These are phyloP conservation scores for Iphiclides podalirius DNA, from an alignment of 2,888 invertebrate species.

Conservation along the genomic window DNA sequence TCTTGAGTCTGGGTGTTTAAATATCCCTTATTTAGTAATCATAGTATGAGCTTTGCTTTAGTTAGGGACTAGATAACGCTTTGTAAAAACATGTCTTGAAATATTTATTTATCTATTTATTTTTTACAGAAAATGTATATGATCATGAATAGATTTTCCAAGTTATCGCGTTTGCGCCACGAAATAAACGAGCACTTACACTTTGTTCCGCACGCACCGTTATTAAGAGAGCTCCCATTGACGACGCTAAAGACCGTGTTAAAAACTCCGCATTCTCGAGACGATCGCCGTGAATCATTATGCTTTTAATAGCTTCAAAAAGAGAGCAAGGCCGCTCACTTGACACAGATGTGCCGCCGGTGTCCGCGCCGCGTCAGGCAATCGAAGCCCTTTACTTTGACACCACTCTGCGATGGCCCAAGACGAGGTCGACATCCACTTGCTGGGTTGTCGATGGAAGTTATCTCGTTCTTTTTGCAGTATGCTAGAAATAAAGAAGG, in stretches of 20 bases:
- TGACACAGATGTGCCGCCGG: slow-evolving; percentile 68
- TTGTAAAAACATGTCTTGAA: no score
- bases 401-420: slow-evolving; percentile 26
- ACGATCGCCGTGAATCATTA: slow-evolving; percentile 70
- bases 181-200: no score
- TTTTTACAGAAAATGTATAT: no score
- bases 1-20: no score
- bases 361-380: slow-evolving; percentile 69
- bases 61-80: no score
- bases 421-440: slow-evolving; percentile 15
- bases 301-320: slow-evolving; percentile 71
- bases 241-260: slow-evolving; percentile 34
- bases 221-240: background rate
- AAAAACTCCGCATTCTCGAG: slow-evolving; percentile 39
- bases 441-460: slow-evolving; percentile 4
- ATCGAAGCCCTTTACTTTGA: slow-evolving; percentile 60
- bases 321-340: slow-evolving; percentile 75
- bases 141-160: no score
- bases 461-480: slow-evolving; percentile 3
- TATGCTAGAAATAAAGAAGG: no score
- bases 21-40: no score
- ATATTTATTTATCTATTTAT: no score
- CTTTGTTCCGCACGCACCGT: background rate
- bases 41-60: no score
- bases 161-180: no score